These are phyloP conservation scores for Karalla daura DNA, from an alignment of 2,797 vertebrate species.

Conservation along the genomic window DNA sequence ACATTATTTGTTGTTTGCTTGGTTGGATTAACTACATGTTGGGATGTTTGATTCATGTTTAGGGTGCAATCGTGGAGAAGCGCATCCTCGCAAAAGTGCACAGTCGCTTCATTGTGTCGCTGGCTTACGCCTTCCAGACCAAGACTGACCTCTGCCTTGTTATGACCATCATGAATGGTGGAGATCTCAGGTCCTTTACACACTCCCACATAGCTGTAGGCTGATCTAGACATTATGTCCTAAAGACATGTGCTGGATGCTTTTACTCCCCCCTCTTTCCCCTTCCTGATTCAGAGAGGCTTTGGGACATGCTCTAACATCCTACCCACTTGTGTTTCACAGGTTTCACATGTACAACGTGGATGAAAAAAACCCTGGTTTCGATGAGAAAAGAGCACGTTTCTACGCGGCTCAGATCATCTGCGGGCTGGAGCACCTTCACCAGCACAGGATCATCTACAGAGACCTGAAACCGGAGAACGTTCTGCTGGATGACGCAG, in stretches of 20 bases:
- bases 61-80: slow-evolving; percentile 86
- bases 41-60: slow-evolving; percentile 35
- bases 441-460: slow-evolving; percentile 86
- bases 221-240: neutral
- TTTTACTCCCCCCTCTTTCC: neutral
- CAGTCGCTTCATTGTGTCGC: slow-evolving; percentile 85
- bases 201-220: neutral
- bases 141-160: slow-evolving; percentile 85
- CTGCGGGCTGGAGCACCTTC: slow-evolving; percentile 85
- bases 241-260: neutral
- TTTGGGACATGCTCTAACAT: neutral
- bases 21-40: slow-evolving; percentile 12
- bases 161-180: slow-evolving; percentile 88
- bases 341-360: slow-evolving; percentile 86
- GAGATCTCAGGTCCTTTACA: slow-evolving; percentile 82
- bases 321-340: neutral
- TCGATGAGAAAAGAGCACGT: slow-evolving; percentile 78
- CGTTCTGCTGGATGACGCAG: slow-evolving; percentile 83
- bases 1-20: neutral
- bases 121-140: slow-evolving; percentile 86
- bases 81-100: slow-evolving; percentile 85
- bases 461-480: slow-evolving; percentile 87
- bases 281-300: neutral
- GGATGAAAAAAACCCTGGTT: slow-evolving; percentile 85
- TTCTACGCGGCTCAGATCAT: slow-evolving; percentile 85